Base-by-base conservation (phyloP, 2,797 vertebrate species). In the Cercopithecus mitis region DNA sequence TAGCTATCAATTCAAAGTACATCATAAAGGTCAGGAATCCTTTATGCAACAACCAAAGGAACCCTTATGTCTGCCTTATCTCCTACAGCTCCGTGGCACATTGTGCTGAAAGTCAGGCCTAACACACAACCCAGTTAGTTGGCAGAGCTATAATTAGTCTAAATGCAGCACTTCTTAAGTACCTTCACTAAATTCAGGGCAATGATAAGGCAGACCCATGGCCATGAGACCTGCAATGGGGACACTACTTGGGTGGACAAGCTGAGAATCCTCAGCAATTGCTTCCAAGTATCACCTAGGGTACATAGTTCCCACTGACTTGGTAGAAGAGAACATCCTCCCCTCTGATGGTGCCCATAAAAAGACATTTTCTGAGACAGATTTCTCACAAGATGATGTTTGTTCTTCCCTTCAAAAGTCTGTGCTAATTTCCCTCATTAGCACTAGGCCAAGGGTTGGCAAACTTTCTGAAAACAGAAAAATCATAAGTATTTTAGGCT, bases 401-500 rank as follows among this genome's bases (percentile, higher is more conserved):
- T 25, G 2, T 94, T 91, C 64, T 85, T 39, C 3, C 20, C 22
- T 11, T 43, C 50, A 17, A 22, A 91, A 75, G 15, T 76, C 47
- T 70, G 5, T 41, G 10, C 22, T 5, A 43, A 25, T 7, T n/a
- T n/a, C 13, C 27, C 19, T 50, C 12, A 2, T 25, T 70, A 43
- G 3, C 41, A 13, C 19, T 76, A 45, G 24, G 41, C 55, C 19
- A 76, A n/a, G 0, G 0, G 0, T 70, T 57, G 45, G n/a, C 17
- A 64, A 25, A 57, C 2, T 52, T 80, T 80, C 80, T 89, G 43
- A 43, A 52, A 92, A 39, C 12, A 85, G n/a, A 4, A 75, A 80
- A 91, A 94, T 20, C 30, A 4, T 64, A 64, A 64, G 7, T 12
- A 24, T 50, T 58, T 67, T 75, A 52, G 9, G 36, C 15, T 64